Conservation (phyloP, 2,113 vertebrate species). For the Pavo muticus region DNA sequence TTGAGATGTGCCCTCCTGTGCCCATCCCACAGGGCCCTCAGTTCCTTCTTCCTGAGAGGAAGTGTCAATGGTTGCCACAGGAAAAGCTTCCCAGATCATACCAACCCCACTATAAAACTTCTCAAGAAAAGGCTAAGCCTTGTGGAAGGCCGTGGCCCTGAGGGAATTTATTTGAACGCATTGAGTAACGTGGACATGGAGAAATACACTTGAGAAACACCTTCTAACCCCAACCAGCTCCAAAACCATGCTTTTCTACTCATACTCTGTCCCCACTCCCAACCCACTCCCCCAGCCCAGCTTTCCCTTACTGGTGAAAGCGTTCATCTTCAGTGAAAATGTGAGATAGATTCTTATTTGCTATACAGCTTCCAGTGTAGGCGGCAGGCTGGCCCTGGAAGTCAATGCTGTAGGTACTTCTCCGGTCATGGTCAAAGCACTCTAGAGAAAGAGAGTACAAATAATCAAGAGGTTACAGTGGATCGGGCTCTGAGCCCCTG, state of each 20-base stretch:
- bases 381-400: background rate
- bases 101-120: background rate
- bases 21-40: background rate
- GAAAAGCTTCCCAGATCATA: background rate
- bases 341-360: background rate
- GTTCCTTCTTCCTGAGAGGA: background rate
- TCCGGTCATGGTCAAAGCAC: background rate
- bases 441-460: slow-evolving; percentile 43
- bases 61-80: background rate
- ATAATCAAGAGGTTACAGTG: background rate
- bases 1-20: background rate
- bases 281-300: background rate
- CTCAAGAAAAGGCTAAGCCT: background rate
- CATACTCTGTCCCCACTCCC: too few species aligned
- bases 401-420: slow-evolving; percentile 37
- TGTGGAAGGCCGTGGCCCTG: background rate
- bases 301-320: slow-evolving; percentile 40
- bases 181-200: background rate
- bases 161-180: background rate
- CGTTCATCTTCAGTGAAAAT: background rate
- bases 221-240: background rate
- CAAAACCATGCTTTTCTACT: background rate
- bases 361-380: background rate
- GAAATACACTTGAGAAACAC: background rate
- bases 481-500: too few species aligned